A percentile compares a stretch with the other conserved stretches of the same genome.
phyloP scores from a whole-genome alignment of 2,888 invertebrate species.

The Mesorhabditis belari region DNA sequence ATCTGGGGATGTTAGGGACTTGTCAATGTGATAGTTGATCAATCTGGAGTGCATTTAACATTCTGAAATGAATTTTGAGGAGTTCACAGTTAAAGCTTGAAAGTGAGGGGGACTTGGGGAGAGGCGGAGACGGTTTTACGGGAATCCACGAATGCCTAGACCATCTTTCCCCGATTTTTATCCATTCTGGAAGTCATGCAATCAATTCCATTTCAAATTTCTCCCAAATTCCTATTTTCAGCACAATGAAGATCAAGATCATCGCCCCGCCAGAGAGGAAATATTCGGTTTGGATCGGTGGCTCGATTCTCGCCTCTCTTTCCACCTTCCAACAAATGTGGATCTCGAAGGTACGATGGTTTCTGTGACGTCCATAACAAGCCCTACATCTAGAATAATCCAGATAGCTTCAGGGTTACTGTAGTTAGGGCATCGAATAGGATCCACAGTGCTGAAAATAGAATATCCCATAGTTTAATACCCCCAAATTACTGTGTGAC shows the following conservation, averaged over 20 bases:
- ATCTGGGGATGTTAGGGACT: too few relatives aligned
- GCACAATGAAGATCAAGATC: slow-evolving; percentile 63
- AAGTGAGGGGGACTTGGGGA: neutral
- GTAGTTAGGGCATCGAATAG: too few relatives aligned
- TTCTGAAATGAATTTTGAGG: too few relatives aligned
- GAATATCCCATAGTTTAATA: too few relatives aligned
- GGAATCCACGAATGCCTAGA: neutral
- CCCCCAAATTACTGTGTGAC: too few relatives aligned
- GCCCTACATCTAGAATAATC: too few relatives aligned
- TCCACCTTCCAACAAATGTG: slow-evolving; percentile 87
- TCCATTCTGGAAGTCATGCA: neutral
- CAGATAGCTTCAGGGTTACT: too few relatives aligned
- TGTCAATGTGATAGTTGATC: too few relatives aligned
- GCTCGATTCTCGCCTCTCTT: slow-evolving; percentile 85
- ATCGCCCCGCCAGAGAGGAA: slow-evolving; percentile 73
- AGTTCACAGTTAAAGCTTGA: neutral
- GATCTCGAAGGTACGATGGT: slow-evolving; percentile 54
- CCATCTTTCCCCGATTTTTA: too few relatives aligned
- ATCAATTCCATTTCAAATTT: neutral
- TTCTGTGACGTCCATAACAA: neutral
- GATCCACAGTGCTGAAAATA: too few relatives aligned
- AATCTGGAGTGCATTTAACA: too few relatives aligned
- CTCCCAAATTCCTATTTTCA: slow-evolving; percentile 9
- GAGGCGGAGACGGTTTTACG: neutral
- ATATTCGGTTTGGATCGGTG: slow-evolving; percentile 97